Base-by-base conservation (phyloP, 2,113 vertebrate species). In the Coracopsis vasa region DNA sequence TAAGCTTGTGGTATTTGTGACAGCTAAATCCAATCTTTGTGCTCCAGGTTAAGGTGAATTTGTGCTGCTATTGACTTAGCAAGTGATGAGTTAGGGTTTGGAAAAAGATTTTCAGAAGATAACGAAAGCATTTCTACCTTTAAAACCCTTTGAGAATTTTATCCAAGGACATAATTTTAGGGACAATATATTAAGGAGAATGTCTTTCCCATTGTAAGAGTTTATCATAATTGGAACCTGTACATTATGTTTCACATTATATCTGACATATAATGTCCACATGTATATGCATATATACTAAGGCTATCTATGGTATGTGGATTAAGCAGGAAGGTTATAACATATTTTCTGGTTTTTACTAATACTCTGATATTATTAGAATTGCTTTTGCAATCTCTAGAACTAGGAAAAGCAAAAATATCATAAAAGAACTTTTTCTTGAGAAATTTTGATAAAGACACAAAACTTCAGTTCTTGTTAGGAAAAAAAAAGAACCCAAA, bases 281-380 rank as follows among this genome's bases (percentile, higher is more conserved):
- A 50, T 2, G 31, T 35, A 21, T 70, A 53, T 91, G 53, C 8
- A 83, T 42, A 33, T 85, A 79, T 35, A 54, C 27, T 51, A 67
- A 83, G 70, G 58, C 35, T 50, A 83, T 61, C 74, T 54, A 65
- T 35, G 6, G 1, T 77, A 84, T 70, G 37, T 41, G 25, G 56
- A 84, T 93, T 90, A 90, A 95, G 74, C 37, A 89, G 31, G 74
- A 71, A 89, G 13, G 29, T 77, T 96, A 12, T 70, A 53, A 84
- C 91, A 95, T 92, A 53, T 88, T 89, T 90, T 87, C 47, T 48
- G 14, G 0, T 89, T 92, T 77, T 83, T 79, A 75, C 23, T 15
- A 44, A 67, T 48, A 35, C 11, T 85, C n/a, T 79, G 66, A 69
- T 86, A 20, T 42, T 91, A 45, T 33, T 77, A 70, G 31, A 88